Conservation (phyloP, 2,888 invertebrate species). For the Geophilus truncorum region DNA sequence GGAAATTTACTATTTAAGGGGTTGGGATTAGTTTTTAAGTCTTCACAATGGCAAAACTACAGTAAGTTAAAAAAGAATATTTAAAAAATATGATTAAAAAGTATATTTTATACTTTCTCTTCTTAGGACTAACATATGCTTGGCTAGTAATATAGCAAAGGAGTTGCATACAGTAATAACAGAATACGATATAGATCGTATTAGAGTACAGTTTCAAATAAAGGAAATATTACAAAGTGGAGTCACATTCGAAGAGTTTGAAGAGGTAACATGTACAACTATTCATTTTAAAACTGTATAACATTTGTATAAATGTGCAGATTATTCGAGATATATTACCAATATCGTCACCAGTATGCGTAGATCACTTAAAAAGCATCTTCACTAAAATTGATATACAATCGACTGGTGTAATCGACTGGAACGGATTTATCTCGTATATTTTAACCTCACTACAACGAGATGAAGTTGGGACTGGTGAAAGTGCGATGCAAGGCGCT, state of each 20-base stretch:
- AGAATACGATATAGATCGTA: not conserved
- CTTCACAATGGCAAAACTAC: no score
- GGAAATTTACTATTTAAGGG: no score
- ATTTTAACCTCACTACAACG: not conserved
- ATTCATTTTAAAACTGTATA: not conserved
- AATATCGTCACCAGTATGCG: not conserved
- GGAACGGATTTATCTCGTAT: slow-evolving; percentile 13
- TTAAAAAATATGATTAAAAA: no score
- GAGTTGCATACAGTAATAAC: not conserved
- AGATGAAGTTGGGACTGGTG: not conserved
- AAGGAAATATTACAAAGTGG: not conserved
- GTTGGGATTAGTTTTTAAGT: no score
- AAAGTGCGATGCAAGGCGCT: not conserved
- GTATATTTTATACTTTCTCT: no score
- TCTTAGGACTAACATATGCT: no score
- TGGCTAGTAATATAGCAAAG: not conserved
- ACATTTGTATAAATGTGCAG: not conserved
- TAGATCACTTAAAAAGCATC: not conserved
- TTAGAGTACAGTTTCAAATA: not conserved
- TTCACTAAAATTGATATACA: not conserved
- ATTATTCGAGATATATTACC: not conserved
- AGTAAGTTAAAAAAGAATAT: no score
- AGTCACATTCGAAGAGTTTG: not conserved
- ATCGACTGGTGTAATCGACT: not conserved
- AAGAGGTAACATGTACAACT: not conserved